Conservation (phyloP, 2,113 vertebrate species). For the Ptychochromis oligacanthus region DNA sequence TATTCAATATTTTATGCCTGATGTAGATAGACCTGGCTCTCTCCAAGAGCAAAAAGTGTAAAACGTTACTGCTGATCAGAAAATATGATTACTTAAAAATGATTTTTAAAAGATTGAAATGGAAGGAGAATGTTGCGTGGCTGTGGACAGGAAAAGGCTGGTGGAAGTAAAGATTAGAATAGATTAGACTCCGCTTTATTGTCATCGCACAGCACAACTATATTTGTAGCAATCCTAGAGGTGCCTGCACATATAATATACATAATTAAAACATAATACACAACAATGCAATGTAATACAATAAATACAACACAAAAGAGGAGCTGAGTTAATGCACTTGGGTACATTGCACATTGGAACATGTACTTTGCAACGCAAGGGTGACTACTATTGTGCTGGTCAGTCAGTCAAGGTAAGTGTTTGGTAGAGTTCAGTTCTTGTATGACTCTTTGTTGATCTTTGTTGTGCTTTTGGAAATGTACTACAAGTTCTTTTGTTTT, state of each 20-base stretch:
- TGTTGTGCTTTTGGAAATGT: not conserved
- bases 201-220: not conserved
- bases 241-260: not conserved
- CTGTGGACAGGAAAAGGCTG: not conserved
- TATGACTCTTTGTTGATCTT: not conserved
- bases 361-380: not conserved
- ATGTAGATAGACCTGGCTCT: not conserved
- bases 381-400: not conserved
- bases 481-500: not conserved
- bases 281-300: not conserved
- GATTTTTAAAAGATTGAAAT: not conserved
- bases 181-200: not conserved
- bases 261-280: not conserved
- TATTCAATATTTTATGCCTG: not conserved
- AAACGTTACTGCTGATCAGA: not conserved
- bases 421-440: not conserved
- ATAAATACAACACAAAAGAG: not conserved
- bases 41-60: not conserved
- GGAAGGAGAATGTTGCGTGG: not conserved
- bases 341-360: not conserved
- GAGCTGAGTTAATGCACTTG: not conserved
- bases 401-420: not conserved
- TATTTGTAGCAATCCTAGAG: not conserved
- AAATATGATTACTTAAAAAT: not conserved
- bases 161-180: not conserved